Percentiles rank a stretch among this genome's conserved stretches.
Conservation (phyloP, 2,888 invertebrate genomes). For the Anorthoa munda region DNA sequence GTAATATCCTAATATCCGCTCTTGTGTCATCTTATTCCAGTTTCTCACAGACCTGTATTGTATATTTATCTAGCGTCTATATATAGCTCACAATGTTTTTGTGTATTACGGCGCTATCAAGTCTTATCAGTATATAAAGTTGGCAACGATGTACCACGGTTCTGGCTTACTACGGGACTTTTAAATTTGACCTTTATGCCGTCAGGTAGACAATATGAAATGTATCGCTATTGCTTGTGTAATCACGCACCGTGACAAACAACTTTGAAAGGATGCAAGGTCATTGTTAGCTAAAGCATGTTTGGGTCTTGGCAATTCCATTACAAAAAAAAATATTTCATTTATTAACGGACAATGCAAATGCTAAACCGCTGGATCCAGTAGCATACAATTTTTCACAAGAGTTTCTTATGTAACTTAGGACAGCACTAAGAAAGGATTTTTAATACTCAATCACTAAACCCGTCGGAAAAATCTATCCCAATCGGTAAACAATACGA, state of each 20-base stretch:
- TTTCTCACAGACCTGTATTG: neutral
- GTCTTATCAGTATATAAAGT: neutral
- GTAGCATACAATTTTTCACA: too few species aligned
- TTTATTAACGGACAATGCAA: too few species aligned
- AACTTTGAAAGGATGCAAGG: neutral
- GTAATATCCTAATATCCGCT: neutral
- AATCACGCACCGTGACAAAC: neutral
- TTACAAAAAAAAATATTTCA: too few species aligned
- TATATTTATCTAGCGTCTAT: constrained; percentile 17
- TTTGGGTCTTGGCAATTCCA: neutral
- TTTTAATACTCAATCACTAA: too few species aligned
- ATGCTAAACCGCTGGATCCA: too few species aligned
- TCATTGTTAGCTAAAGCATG: neutral
- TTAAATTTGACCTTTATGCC: neutral
- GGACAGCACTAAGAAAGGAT: too few species aligned
- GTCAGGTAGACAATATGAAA: too few species aligned
- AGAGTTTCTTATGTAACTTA: too few species aligned
- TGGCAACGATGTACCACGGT: neutral
- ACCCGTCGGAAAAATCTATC: too few species aligned
- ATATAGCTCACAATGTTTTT: constrained; percentile 15
- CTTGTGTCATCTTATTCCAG: constrained; percentile 2
- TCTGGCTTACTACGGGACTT: neutral
- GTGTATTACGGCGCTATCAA: constrained; percentile 3
- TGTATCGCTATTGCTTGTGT: neutral
- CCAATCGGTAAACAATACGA: too few species aligned